Percentiles rank a stretch among this genome's conserved stretches.
phyloP scores from a whole-genome alignment of 2,797 vertebrate genomes.

The Margarornis squamiger region DNA sequence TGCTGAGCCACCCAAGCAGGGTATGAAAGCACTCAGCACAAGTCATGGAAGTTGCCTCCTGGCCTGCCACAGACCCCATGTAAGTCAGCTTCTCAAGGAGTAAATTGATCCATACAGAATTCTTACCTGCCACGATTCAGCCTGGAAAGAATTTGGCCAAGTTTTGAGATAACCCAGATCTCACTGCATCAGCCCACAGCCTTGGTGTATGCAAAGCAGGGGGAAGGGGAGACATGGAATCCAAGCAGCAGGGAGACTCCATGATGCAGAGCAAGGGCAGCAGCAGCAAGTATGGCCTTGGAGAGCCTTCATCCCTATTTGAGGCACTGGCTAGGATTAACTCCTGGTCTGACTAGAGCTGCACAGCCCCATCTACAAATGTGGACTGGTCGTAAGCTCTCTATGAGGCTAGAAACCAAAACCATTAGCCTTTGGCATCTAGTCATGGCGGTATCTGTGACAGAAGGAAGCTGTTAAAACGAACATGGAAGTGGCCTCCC shows the following conservation, averaged over 20 bases:
- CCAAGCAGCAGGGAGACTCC: background rate
- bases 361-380: background rate
- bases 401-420: background rate
- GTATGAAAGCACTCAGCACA: rapidly evolving
- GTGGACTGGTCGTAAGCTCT: background rate
- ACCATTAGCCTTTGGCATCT: background rate
- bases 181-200: background rate
- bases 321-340: background rate
- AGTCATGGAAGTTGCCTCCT: background rate
- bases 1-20: background rate
- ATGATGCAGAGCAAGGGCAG: rapidly evolving
- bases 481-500: background rate
- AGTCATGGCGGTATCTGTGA: rapidly evolving
- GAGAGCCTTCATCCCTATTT: background rate
- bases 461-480: background rate
- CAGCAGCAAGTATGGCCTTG: background rate
- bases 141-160: background rate
- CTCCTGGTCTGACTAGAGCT: background rate
- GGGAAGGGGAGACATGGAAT: background rate
- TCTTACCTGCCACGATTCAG: rapidly evolving
- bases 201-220: background rate
- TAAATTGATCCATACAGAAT: background rate
- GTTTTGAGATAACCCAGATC: background rate
- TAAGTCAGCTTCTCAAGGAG: background rate
- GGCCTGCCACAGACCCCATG: background rate